Base-by-base conservation (phyloP, 2,797 vertebrate species). In the Chrysocyon brachyurus region DNA sequence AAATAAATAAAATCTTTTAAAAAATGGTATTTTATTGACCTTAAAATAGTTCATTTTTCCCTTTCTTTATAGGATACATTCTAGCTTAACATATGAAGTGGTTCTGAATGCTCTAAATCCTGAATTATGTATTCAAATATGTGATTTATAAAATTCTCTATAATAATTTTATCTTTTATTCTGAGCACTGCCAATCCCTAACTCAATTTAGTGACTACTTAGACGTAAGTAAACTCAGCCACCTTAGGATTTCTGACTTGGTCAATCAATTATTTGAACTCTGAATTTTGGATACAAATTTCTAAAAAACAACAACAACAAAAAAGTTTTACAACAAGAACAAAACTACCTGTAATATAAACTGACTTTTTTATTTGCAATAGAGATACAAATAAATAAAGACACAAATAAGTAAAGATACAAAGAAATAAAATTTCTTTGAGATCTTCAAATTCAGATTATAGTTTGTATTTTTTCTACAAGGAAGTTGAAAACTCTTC, bases 41-140 rank as follows among this genome's bases (percentile, higher is more conserved):
- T 70, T 78, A 28, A 52, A 92, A 83, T 88, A 57, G 56, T 75
- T 70, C 12, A 33, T 6, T 54, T 31, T 77, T 64, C 33, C 73
- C 7, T 57, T 57, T 59, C 4, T 52, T 24, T 97, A 86, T 70
- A 97, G 92, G 81, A 49, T 72, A 12, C 33, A 49, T 92, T 97
- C 83, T 95, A 97, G 31, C 54, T 87, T 72, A 83, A 54, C 22
- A 83, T 33, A 64, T 70, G 11, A 90, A 33, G 2, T 93, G 7
- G 4, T 73, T 88, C 28, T 89, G 21, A 63, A 14, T 64, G 24
- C 36, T 75, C 63, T 83, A 4, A 31, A 10, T 14, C 31, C 9
- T 64, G n/a, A 96, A 24, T 54, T 40, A 90, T 6, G 2, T 26
- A 33, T 78, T 63, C 17, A 92, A 78, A 57, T 81, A 66, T 31